Evolutionary conservation across 2,113 vertebrate genomes (phyloP), one percentile per base, ranked within the genome.

Genomic region (Tor tambroides): DNA sequence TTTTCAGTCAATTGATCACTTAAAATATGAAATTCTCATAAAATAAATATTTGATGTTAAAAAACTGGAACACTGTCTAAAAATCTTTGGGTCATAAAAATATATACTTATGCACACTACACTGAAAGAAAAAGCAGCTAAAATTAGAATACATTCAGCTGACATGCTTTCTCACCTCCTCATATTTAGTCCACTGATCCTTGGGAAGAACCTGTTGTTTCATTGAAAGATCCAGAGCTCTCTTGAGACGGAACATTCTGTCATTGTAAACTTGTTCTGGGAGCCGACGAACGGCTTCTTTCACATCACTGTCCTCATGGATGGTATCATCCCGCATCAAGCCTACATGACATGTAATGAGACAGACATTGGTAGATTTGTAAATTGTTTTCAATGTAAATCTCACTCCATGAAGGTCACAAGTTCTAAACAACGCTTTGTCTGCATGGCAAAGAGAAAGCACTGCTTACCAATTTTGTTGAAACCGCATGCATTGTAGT

Each of bases 231-330:
- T 99, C 97, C 4, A 98, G 83, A 0, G 98, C 98, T 83, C 97
- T 95, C 92, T 98, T 98, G 59, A 99, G 92, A 86, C 98, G 96
- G 93, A 99, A 99, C 0, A 95, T 92, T 90, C 98, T 95, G 17
- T 97, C 97, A 8, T 98, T 96, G 91, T 97, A 97, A n/a, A 95
- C 0, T 0, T 89, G 63, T 85, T 98, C 96, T 11, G 98, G 98
- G 63, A 99, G 95, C 87, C 98, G 95, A 89, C 83, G 95, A 86
- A 99, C 9, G 2, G 98, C 98, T 87, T 97, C 97, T 87, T 96
- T 94, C 4, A 99, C 97, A 51, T 98, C 97, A 0, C 78, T 4
- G 83, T 95, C 86, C 89, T 99, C 98, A 5, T 95, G 0, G 0
- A 97, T 14, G 0, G 94, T 96, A 89, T 99, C 98, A 92, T 99